Percentiles rank a stretch among this genome's conserved stretches.
Evolutionary conservation across 2,888 invertebrate species (phyloP).

Genomic region (Lobophora halterata): DNA sequence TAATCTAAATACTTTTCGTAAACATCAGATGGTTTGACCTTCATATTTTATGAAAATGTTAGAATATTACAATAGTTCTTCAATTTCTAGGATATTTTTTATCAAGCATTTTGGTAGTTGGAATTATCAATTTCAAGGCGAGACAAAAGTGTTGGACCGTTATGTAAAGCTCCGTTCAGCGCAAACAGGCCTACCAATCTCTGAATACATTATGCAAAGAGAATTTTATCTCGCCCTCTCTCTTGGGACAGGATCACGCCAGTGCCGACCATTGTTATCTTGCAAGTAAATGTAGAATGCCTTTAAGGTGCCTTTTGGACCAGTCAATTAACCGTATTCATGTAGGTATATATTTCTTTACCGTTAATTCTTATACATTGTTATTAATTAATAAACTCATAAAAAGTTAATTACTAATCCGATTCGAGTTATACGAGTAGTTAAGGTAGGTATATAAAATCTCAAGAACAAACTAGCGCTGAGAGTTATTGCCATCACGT

Average conservation of each 20-base stretch:
- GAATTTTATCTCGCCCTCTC: slow-evolving; percentile 51
- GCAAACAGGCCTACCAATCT: slow-evolving; percentile 43
- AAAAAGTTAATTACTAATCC: too few species aligned
- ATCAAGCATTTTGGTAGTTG: slow-evolving; percentile 12
- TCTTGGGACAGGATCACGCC: slow-evolving; percentile 41
- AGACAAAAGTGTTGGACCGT: slow-evolving; percentile 48
- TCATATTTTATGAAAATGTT: slow-evolving; percentile 17
- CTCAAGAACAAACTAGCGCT: slow-evolving; percentile 21
- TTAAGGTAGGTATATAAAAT: slow-evolving; percentile 3
- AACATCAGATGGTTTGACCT: slow-evolving; percentile 19
- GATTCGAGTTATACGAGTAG: too few species aligned
- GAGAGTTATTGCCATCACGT: slow-evolving; percentile 56
- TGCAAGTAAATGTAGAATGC: slow-evolving; percentile 52
- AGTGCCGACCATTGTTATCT: slow-evolving; percentile 46
- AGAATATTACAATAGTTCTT: slow-evolving; percentile 1
- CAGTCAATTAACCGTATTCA: too few species aligned
- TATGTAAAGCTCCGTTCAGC: slow-evolving; percentile 49
- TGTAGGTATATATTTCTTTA: too few species aligned
- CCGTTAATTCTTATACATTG: too few species aligned
- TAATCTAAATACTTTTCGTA: too few species aligned
- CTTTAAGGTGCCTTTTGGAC: slow-evolving; percentile 21
- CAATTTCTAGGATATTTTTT: slow-evolving; percentile 4
- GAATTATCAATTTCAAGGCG: slow-evolving; percentile 40
- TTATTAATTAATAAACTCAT: too few species aligned
- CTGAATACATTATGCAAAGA: slow-evolving; percentile 58